Base-by-base conservation (phyloP, 1,140 invertebrate genomes). In the Melipona quadrifasciata region DNA sequence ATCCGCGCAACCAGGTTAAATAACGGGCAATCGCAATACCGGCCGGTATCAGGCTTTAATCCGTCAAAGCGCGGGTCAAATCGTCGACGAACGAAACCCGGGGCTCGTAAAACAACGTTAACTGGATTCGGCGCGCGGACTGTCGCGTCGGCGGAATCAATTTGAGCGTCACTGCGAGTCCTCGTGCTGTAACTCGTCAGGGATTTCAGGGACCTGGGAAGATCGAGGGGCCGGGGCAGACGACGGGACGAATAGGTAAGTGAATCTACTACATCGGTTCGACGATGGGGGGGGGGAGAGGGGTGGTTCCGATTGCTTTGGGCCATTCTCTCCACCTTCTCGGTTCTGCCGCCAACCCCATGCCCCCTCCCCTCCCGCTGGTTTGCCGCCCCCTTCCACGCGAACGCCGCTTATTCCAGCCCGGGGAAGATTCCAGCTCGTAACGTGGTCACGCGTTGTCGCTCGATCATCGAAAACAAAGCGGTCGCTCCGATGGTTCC, bases 231-330 rank as follows among this genome's bases (percentile, higher is more conserved):
- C 5, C 19, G 21, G 39, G 53, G 10, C 64, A 78, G 82, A 76
- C 75, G 84, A 84, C 84, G 78, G 88, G 88, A 78, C 88, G 89
- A 90, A 87, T 87, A 85, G 89, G 88, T 91, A 92, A 92, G 91
- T 91, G 91, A 92, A 92, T 92, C 91, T 87, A 84, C 90, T 86
- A 89, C 84, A 87, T 85, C 85, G 85, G 84, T 87, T 90, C 70
- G 84, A 86, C 86, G 83, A 47, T 8, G 39, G 39, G 39, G 6
- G 6, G 39, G 0, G 6, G 8, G 8, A 6, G 6, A 8, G 39
- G 34, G 6, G 87, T 81, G 91, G 89, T 89, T 86, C 81, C 85
- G 83, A 89, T 93, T 80, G 90, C 89, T 91, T 88, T 89, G 85
- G 84, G 84, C 87, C 80, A 91, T 91, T 91, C 86, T 79, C 84